Base-by-base conservation (phyloP, 2,888 invertebrate species). In the Nasonovia ribisnigri region DNA sequence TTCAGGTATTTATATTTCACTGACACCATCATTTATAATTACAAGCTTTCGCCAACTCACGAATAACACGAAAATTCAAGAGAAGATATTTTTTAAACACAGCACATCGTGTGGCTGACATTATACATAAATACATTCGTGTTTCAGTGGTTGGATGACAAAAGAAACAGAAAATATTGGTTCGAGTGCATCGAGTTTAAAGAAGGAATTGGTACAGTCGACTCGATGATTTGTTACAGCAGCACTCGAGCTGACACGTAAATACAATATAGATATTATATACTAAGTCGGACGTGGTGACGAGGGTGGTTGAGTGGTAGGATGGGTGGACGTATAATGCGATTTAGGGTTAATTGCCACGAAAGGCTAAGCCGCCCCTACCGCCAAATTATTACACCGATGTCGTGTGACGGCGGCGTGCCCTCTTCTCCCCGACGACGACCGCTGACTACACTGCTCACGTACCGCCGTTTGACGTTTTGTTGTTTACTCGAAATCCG, bases 341-440 rank as follows among this genome's bases (percentile, higher is more conserved):
- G 60, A 84, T 90, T 93, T 93, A 57, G 84, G 93, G 93, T 93
- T 93, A 93, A 93, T 93, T 93, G 93, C 84, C 93, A 86, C 90
- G 60, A 90, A 93, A 93, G 46, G 86, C 93, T 93, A 93, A 93
- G 84, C 93, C 84, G 84, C 84, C 90, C 84, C 60, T 29, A 4
- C 57, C 84, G 89, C 88, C 88, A 60, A 92, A 92, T 92, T 92
- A 92, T 92, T 92, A 88, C 89, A 42, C 93, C 84, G 88, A 57
- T 86, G 93, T 90, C 90, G 93, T 60, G 88, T 88, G 90, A 90
- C 89, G 84, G 43, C 88, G 42, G 51, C 67, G 51, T 42, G 91
- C 43, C 43, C 86, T 36, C 54, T 46, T 60, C 29, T 3, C 57
- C 13, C 11, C 26, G 42, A 11, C 67, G 77, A 90, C 90, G 48